Evolutionary conservation across 2,113 vertebrate genomes (phyloP).

Genomic region (Seriola quinqueradiata): DNA sequence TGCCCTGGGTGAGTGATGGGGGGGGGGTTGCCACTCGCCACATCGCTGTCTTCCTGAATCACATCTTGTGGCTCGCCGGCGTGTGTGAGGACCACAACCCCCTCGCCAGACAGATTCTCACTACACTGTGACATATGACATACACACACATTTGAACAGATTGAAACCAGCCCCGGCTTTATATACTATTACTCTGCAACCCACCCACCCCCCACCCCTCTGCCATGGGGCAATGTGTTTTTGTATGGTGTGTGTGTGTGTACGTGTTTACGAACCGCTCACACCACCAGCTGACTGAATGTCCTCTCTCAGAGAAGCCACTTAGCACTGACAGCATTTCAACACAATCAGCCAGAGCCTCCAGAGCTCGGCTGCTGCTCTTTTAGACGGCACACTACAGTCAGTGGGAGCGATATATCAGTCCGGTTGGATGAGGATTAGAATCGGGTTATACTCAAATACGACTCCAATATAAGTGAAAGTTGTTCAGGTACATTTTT

Average conservation of each 20-base stretch:
- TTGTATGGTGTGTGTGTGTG: neutral
- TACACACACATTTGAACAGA: slow-evolving; percentile 34
- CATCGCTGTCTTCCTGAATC: slow-evolving; percentile 67
- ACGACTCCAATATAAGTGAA: no score
- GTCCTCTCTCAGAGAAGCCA: neutral
- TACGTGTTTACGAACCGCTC: neutral
- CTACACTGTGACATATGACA: slow-evolving; percentile 40
- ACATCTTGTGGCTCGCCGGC: slow-evolving; percentile 22
- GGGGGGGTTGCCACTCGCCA: slow-evolving; percentile 28
- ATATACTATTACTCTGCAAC: slow-evolving; percentile 4
- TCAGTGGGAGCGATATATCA: no score
- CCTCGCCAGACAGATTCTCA: slow-evolving; percentile 51
- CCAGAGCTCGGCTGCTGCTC: neutral
- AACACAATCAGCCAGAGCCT: neutral
- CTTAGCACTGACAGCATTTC: neutral
- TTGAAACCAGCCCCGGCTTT: slow-evolving; percentile 40
- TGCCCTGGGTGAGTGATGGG: slow-evolving; percentile 22
- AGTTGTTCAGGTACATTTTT: no score
- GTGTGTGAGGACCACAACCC: slow-evolving; percentile 39
- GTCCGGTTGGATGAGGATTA: no score
- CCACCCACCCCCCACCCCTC: slow-evolving; percentile 7
- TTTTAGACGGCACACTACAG: neutral
- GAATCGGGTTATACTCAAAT: no score
- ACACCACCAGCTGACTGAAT: neutral
- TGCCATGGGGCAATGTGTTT: slow-evolving; percentile 10